Conservation (phyloP, 2,797 vertebrate genomes). For the Todus mexicanus region DNA sequence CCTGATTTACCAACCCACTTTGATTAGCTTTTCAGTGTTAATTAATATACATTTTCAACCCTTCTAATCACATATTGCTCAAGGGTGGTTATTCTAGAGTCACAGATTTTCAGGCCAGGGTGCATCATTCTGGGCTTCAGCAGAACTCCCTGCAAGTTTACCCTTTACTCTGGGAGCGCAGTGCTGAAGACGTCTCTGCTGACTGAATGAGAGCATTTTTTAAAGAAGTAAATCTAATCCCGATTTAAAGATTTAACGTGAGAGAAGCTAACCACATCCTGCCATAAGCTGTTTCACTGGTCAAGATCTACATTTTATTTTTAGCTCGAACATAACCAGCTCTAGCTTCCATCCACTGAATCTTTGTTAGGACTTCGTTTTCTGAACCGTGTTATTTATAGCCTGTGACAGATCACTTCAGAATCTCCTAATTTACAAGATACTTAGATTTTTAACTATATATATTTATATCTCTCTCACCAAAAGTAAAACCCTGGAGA, state of each 20-base stretch:
- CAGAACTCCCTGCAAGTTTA: background rate
- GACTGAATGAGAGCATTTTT: background rate
- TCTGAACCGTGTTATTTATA: background rate
- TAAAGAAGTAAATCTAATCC: background rate
- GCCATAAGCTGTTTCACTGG: background rate
- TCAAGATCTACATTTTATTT: constrained; percentile 13
- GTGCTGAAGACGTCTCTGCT: background rate
- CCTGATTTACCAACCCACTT: background rate
- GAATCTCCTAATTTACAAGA: background rate
- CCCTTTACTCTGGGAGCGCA: background rate
- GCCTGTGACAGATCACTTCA: background rate
- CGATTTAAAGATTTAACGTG: background rate
- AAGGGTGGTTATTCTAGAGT: background rate
- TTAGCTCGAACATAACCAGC: background rate
- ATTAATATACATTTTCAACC: constrained; percentile 18
- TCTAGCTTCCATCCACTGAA: background rate
- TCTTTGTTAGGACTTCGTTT: background rate
- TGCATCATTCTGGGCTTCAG: background rate
- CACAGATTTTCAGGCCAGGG: background rate
- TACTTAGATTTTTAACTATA: background rate
- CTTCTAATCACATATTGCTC: constrained; percentile 21
- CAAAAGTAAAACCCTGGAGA: background rate
- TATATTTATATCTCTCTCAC: background rate
- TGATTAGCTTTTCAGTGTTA: constrained; percentile 23
- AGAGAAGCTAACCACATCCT: background rate